Conservation (phyloP, 2,797 vertebrate species). For the Danio choprae region DNA sequence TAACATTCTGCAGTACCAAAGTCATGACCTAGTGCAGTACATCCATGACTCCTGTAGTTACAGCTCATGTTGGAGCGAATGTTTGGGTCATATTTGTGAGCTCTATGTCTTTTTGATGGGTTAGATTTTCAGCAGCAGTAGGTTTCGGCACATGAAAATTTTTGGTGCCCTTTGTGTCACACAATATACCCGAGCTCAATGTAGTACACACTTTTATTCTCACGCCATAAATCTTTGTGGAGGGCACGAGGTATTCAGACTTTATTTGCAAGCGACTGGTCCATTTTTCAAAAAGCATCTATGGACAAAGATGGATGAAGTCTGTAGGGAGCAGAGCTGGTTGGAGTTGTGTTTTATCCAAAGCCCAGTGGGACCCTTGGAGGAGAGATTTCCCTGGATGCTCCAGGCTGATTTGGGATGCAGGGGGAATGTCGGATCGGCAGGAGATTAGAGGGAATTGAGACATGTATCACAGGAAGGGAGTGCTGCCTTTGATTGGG, state of each 20-base stretch:
- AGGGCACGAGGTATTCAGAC: not conserved
- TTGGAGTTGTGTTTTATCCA: slow-evolving; percentile 30
- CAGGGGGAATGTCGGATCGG: slow-evolving; percentile 42
- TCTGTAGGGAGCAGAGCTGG: slow-evolving; percentile 27
- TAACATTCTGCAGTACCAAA: too few species aligned
- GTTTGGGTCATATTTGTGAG: slow-evolving; percentile 43
- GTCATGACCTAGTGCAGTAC: too few species aligned
- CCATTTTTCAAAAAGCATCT: slow-evolving; percentile 34
- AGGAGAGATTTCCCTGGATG: slow-evolving; percentile 35
- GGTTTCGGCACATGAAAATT: slow-evolving; percentile 18
- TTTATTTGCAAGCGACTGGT: slow-evolving; percentile 33
- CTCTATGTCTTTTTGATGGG: slow-evolving; percentile 21
- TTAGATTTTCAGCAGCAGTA: not conserved
- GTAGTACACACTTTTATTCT: slow-evolving; percentile 28
- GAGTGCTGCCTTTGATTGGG: slow-evolving; percentile 46
- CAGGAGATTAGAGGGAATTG: slow-evolving; percentile 57
- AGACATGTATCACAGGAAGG: slow-evolving; percentile 57
- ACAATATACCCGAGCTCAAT: not conserved
- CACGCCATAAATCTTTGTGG: slow-evolving; percentile 30
- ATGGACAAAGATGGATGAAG: slow-evolving; percentile 44
- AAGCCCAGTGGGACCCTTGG: slow-evolving; percentile 39
- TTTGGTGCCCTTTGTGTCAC: not conserved
- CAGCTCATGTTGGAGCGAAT: slow-evolving; percentile 38
- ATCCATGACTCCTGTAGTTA: not conserved
- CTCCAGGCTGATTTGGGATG: slow-evolving; percentile 45